Conservation (phyloP, 1,140 invertebrate species). For the Bombus breviceps region DNA sequence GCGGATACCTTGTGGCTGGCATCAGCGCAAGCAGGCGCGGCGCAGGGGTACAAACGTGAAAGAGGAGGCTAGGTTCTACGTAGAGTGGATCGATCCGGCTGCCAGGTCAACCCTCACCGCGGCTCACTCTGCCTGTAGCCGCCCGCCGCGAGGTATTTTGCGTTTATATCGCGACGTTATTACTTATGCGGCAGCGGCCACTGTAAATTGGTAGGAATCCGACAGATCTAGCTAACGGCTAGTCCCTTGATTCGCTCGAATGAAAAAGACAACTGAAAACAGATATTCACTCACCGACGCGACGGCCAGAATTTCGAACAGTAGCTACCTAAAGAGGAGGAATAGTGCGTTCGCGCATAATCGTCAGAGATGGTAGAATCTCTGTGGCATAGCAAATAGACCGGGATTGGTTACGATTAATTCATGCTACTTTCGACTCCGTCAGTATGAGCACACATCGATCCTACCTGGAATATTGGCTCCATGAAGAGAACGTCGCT, state of each 20-base stretch:
- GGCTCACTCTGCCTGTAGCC: slow-evolving; percentile 59
- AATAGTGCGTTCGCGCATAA: background rate
- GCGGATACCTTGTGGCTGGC: slow-evolving; percentile 63
- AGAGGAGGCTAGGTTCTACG: slow-evolving; percentile 68
- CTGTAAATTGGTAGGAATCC: slow-evolving; percentile 49
- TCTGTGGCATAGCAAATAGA: slow-evolving; percentile 20
- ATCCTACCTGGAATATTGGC: slow-evolving; percentile 37
- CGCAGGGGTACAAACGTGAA: slow-evolving; percentile 64
- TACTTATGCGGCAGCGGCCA: slow-evolving; percentile 57
- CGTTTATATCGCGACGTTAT: slow-evolving; percentile 67
- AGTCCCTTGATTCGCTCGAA: background rate
- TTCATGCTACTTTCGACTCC: slow-evolving; percentile 44
- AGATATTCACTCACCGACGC: too few species aligned
- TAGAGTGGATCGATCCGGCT: slow-evolving; percentile 71
- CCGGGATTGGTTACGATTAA: slow-evolving; percentile 46
- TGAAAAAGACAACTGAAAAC: background rate
- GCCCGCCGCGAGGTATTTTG: slow-evolving; percentile 57
- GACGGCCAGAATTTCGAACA: background rate
- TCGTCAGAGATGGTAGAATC: background rate
- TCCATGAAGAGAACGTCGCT: slow-evolving; percentile 15
- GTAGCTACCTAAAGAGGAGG: background rate
- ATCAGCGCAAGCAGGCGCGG: slow-evolving; percentile 69
- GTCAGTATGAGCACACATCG: slow-evolving; percentile 16
- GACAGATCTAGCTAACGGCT: background rate
- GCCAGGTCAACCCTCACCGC: slow-evolving; percentile 72